These are phyloP conservation scores for Procambarus virginalis DNA, from an alignment of 1,140 invertebrate species.

Conservation along the genomic window DNA sequence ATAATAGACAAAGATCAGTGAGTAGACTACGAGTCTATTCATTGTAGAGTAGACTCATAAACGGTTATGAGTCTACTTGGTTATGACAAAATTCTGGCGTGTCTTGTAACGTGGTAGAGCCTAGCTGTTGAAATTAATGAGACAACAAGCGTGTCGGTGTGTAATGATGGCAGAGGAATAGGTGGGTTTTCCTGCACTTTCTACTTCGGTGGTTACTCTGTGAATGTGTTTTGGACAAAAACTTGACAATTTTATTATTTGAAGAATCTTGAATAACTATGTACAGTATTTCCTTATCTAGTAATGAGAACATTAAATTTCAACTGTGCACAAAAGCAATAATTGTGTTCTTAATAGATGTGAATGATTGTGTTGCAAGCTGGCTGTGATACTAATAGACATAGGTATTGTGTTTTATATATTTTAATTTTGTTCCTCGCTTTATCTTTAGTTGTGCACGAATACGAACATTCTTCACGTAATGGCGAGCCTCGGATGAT, in stretches of 20 bases:
- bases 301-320: background rate
- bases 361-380: conserved; percentile 40
- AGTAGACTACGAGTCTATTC: no score
- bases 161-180: background rate
- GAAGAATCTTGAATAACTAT: background rate
- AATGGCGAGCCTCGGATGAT: background rate
- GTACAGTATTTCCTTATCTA: background rate
- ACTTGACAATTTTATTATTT: no score
- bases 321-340: conserved; percentile 19
- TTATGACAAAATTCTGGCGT: no score
- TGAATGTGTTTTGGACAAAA: background rate
- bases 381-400: conserved; percentile 49
- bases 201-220: background rate
- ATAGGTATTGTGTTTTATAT: conserved; percentile 21
- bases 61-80: no score
- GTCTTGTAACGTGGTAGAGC: no score
- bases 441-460: background rate
- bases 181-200: background rate
- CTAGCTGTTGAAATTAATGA: no score
- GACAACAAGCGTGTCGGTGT: background rate
- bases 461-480: background rate
- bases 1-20: no score
- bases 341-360: background rate
- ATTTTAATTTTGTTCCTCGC: background rate
- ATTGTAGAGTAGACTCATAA: background rate